Evolutionary conservation across 2,888 invertebrate species (phyloP).

Genomic region (Pantelozetes paolii): DNA sequence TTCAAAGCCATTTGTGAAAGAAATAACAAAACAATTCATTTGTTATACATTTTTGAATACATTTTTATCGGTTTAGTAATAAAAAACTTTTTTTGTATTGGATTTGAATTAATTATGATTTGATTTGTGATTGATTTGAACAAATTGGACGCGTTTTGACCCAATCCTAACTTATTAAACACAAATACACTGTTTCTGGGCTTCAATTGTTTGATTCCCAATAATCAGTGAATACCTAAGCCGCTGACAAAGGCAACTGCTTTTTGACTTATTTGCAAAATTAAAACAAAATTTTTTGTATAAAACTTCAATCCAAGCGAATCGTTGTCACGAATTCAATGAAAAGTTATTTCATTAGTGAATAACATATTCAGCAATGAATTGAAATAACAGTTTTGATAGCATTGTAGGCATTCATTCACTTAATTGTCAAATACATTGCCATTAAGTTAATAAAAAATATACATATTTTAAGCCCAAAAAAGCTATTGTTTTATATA

Average conservation of each 20-base stretch:
- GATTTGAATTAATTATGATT: too few species aligned
- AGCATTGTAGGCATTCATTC: slow-evolving; percentile 4
- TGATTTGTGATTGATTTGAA: too few species aligned
- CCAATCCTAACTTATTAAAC: not conserved
- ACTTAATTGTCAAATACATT: slow-evolving; percentile 19
- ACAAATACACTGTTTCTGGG: not conserved
- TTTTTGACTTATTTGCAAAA: not conserved
- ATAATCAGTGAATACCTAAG: not conserved
- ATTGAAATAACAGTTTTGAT: slow-evolving; percentile 22
- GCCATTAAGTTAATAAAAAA: slow-evolving; percentile 20
- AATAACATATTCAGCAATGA: slow-evolving; percentile 4
- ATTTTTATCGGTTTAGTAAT: too few species aligned
- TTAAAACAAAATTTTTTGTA: not conserved
- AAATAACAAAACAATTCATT: too few species aligned
- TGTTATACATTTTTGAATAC: too few species aligned
- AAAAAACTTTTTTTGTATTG: too few species aligned
- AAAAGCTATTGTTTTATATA: slow-evolving; percentile 18
- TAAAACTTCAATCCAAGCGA: not conserved
- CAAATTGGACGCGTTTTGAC: too few species aligned
- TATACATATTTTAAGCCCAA: not conserved
- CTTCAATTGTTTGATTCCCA: not conserved
- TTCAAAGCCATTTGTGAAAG: too few species aligned
- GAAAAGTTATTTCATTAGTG: slow-evolving; percentile 19
- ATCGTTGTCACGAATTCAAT: slow-evolving; percentile 15
- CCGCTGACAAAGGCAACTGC: not conserved